Percentiles rank a stretch among this genome's conserved stretches.
These are phyloP conservation scores for Platycercus adscitus DNA, from an alignment of 2,113 vertebrate genomes.

Conservation along the genomic window DNA sequence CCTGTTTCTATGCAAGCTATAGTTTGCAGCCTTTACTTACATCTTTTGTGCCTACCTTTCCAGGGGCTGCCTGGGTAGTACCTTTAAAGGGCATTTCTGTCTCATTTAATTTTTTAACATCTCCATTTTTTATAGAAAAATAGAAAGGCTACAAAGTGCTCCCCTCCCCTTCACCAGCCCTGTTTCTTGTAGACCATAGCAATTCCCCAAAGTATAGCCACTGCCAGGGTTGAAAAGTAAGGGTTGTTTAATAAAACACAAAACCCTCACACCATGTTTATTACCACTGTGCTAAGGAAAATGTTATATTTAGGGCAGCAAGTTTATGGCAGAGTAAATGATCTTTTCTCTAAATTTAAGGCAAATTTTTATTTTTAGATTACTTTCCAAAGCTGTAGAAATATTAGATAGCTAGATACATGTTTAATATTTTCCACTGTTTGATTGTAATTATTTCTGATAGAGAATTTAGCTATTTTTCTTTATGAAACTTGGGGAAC, in stretches of 20 bases:
- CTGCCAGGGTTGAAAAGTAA: background rate
- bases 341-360: background rate
- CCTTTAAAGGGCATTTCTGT: background rate
- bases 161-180: fast-evolving
- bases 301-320: background rate
- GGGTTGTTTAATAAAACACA: background rate
- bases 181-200: background rate
- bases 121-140: background rate
- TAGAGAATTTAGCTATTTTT: background rate
- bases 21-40: background rate
- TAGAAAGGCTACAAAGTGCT: background rate
- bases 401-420: background rate
- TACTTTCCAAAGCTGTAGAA: background rate
- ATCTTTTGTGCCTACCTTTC: background rate
- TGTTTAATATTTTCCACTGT: background rate
- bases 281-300: background rate
- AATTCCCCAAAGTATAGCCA: background rate
- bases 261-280: background rate
- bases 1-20: background rate
- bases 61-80: background rate
- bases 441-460: background rate
- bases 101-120: background rate
- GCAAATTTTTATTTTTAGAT: constrained; percentile 1
- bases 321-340: background rate
- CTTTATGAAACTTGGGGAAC: background rate